phyloP scores from a whole-genome alignment of 2,888 invertebrate species.

The Cosmia pyralina region DNA sequence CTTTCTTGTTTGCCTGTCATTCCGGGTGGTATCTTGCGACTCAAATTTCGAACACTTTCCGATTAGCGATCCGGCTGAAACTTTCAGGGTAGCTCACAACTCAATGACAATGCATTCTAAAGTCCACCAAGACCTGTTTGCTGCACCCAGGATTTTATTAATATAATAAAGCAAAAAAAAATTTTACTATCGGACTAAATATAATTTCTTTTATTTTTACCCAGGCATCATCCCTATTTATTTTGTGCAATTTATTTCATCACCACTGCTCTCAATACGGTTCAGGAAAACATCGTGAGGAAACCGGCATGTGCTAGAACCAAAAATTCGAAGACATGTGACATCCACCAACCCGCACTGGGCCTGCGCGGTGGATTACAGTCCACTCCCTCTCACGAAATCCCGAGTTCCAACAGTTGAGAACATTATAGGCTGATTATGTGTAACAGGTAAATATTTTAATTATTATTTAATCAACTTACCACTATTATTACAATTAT shows the following conservation, averaged over 20 bases:
- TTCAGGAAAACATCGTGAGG: background rate
- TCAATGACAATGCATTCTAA: no score
- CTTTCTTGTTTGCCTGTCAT: no score
- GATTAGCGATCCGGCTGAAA: no score
- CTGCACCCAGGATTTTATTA: no score
- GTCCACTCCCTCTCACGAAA: background rate
- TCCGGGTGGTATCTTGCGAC: no score
- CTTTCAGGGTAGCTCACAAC: no score
- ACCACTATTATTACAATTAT: constrained; percentile 91
- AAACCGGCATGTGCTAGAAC: background rate
- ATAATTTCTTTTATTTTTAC: no score
- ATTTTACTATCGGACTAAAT: no score
- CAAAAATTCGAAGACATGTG: background rate
- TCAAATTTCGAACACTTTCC: no score
- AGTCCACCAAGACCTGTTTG: no score
- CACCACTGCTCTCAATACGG: background rate
- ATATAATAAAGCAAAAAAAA: no score
- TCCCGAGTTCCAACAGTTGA: background rate
- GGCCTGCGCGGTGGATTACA: background rate
- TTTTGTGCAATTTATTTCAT: background rate
- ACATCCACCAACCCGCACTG: background rate
- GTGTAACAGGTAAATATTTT: background rate
- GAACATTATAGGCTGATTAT: background rate
- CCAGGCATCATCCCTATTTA: background rate
- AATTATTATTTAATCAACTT: constrained; percentile 63